Base-by-base conservation (phyloP, 1,140 invertebrate genomes). In the Drosophila carrolli region DNA sequence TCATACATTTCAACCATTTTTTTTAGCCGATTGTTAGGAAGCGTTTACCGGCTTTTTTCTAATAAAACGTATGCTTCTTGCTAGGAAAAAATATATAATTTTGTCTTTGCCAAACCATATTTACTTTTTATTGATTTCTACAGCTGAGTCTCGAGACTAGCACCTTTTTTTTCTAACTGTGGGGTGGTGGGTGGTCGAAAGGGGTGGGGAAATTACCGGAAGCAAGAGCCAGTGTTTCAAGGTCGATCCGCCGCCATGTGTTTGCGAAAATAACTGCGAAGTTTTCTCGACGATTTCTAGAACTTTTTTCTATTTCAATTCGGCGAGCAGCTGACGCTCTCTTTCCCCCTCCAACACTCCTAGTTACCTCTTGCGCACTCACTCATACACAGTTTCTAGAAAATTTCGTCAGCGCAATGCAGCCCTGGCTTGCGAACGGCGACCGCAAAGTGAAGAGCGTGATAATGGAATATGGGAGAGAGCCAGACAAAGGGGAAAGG, bases 301-400 rank as follows among this genome's bases (percentile, higher is more conserved):
- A 88, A 88, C 58, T 53, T 83, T 78, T 79, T 46, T 74, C 80
- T 76, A 76, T 83, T 86, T 82, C 53, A 74, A 83, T 83, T 67
- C 65, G 29, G n/a, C 54, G 46, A 83, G 76, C 83, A 88, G 84
- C 84, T 89, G 83, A 88, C 80, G 59, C 65, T 66, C 61, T 51
- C 65, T 23, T 19, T 19, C 47, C 40, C 55, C 11, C 13, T 11
- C 10, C 35, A 0, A 27, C 46, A n/a, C 2, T 13, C 10, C 1
- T 35, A 23, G 14, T 14, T 19, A 44, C 16, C 23, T 32, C 47
- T 48, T 11, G 51, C 54, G 46, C 76, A 66, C 55, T 51, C 77
- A 70, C 40, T 47, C 10, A 67, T 43, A 61, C 13, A 61, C 29
- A 80, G 72, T 78, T 88, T 88, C 84, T 88, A 88, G 84, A 88